A percentile compares a stretch with the other conserved stretches of the same genome.
These are phyloP conservation scores for Catharus minimus DNA, from an alignment of 2,113 vertebrate genomes.

Conservation along the genomic window DNA sequence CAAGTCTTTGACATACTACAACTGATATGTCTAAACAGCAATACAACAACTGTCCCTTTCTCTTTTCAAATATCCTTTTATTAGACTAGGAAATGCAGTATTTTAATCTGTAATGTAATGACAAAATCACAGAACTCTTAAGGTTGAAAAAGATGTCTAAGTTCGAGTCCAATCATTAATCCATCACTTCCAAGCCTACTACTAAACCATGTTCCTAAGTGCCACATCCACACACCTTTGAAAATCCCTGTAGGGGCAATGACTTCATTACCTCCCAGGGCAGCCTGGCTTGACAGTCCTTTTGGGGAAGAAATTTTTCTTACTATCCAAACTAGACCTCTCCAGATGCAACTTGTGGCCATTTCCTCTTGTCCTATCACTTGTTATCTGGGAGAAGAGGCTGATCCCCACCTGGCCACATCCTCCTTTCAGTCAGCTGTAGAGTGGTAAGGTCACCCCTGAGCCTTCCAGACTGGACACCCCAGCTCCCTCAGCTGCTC, in stretches of 20 bases:
- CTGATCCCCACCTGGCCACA: fast-evolving
- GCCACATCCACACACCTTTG: neutral
- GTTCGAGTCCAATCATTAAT: neutral
- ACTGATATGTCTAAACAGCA: neutral
- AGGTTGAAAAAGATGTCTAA: neutral
- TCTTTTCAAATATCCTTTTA: neutral
- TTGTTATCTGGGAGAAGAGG: neutral
- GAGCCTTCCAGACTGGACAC: neutral
- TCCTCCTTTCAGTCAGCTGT: neutral
- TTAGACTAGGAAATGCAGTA: neutral
- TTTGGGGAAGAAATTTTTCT: neutral
- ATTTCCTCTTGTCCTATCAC: neutral
- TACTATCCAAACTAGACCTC: neutral
- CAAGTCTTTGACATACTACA: neutral
- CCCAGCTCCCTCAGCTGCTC: fast-evolving
- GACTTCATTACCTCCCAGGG: neutral
- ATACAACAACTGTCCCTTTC: neutral
- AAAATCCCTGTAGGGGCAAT: neutral
- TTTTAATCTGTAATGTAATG: neutral
- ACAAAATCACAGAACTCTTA: neutral
- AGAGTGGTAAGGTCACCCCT: neutral
- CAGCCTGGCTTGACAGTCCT: neutral
- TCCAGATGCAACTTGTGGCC: fast-evolving
- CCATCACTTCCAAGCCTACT: neutral
- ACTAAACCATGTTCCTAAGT: neutral